phyloP scores from a whole-genome alignment of 1,140 invertebrate species.

The Teleopsis dalmanni region DNA sequence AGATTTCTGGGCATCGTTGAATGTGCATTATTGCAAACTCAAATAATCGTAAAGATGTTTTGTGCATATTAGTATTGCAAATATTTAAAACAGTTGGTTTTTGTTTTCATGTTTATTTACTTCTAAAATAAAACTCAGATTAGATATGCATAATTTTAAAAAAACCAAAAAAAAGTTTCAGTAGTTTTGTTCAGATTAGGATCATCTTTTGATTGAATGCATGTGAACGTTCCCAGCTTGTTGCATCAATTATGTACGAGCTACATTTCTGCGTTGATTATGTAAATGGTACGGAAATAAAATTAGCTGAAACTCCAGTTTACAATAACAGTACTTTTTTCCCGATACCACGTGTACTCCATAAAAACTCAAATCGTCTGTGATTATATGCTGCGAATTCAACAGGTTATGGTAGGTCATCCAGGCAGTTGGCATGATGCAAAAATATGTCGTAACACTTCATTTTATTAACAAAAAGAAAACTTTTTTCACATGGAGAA shows the following conservation, averaged over 20 bases:
- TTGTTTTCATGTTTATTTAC: no score
- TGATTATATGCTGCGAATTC: slow-evolving; percentile 1
- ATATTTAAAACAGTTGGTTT: no score
- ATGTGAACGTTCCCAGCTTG: no score
- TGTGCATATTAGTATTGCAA: no score
- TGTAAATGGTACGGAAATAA: slow-evolving; percentile 1
- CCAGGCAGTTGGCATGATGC: not conserved
- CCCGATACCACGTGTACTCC: not conserved
- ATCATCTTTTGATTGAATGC: no score
- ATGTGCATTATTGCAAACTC: no score
- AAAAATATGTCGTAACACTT: not conserved
- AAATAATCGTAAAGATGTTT: no score
- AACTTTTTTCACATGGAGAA: not conserved
- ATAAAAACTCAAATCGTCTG: slow-evolving; percentile 3
- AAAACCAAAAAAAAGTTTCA: no score
- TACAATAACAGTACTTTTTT: not conserved
- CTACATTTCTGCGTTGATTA: slow-evolving; percentile 2
- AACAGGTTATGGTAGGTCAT: slow-evolving; percentile 1
- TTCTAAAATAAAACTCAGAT: no score
- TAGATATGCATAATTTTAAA: no score
- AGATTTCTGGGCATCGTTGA: no score
- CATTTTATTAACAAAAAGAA: not conserved
- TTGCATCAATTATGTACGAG: not conserved
- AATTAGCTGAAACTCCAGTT: not conserved
- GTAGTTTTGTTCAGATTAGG: no score